Evolutionary conservation across 2,113 vertebrate genomes (phyloP).

Genomic region (Grallaria varia): DNA sequence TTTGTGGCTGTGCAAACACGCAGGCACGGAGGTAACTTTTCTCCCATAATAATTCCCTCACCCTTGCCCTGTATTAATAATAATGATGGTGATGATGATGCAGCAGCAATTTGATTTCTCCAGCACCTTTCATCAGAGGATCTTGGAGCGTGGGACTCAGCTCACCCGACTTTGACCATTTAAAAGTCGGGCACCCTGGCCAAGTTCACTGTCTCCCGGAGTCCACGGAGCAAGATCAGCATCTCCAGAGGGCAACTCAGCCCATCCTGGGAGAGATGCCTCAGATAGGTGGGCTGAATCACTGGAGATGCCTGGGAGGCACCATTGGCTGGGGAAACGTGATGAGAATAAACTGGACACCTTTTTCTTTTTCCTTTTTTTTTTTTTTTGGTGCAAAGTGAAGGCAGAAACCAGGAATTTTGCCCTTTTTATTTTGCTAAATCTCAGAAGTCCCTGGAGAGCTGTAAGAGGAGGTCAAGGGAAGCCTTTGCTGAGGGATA

Average conservation of each 20-base stretch:
- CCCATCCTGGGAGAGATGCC: constrained; percentile 42
- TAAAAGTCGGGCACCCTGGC: not conserved
- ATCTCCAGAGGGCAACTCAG: constrained; percentile 53
- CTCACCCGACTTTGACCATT: constrained; percentile 58
- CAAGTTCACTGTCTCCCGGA: not conserved
- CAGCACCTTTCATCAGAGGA: constrained; percentile 45
- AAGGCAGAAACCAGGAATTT: not conserved
- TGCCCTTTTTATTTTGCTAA: not conserved
- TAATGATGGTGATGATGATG: not conserved
- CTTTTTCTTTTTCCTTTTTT: too few relatives aligned
- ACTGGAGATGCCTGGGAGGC: constrained; percentile 37
- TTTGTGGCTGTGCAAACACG: not conserved
- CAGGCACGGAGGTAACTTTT: not conserved
- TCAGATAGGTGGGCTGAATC: constrained; percentile 64
- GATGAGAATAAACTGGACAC: constrained; percentile 9
- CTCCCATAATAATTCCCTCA: constrained; percentile 7
- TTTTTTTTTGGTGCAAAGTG: not conserved
- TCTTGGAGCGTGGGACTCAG: constrained; percentile 48
- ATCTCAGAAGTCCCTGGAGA: not conserved
- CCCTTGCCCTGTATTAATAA: constrained; percentile 46
- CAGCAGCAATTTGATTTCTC: constrained; percentile 6
- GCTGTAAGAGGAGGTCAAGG: not conserved
- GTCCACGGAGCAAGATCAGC: constrained; percentile 26
- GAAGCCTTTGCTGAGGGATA: not conserved
- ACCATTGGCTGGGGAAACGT: not conserved